Evolutionary conservation across 2,888 invertebrate species (phyloP), one percentile per base, ranked within the genome.

Genomic region (Coenonympha glycerion): DNA sequence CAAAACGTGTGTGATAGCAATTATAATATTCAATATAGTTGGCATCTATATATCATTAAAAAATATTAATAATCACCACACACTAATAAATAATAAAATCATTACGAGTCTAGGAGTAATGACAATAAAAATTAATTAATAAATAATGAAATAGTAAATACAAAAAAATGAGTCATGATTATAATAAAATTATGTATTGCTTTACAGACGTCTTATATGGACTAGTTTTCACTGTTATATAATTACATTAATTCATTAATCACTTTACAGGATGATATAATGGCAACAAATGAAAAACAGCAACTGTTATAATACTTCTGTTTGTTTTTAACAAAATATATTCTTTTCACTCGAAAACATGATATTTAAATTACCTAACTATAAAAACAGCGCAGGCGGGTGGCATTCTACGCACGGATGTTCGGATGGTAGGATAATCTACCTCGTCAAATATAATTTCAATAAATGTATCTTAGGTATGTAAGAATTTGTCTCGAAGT

Each of bases 1-100:
- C 85, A 87, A 87, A 87, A 86, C 80, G 74, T 73, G 83, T 79
- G 85, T 81, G 83, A 79, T 70, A 69, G 75, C 58, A 74, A 69
- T 74, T 80, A 78, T 79, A 81, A 86, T 71, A 69, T 69, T 77
- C 73, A 61, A 69, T 70, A 77, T 74, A 75, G 73, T 68, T 62
- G 58, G 64, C 64, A 69, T 60, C 21, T 46, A 58, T 46, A 58
- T 53, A 52, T 49, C 60, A 57, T 57, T 61, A 58, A 69, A 76
- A 59, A 79, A 85, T 80, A 84, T 82, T 81, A 80, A 74, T 78
- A 80, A 71, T 82, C 73, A 78, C 71, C 80, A 81, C 85, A 86
- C 86, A 80, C 74, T 65, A 85, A 86, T 85, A 86, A 85, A 86
- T 85, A 80, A 75, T 85, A 80, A 75, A 42, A 55, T 55, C 44